Conservation (phyloP, 2,888 invertebrate species). For the Amphiduros pacificus region DNA sequence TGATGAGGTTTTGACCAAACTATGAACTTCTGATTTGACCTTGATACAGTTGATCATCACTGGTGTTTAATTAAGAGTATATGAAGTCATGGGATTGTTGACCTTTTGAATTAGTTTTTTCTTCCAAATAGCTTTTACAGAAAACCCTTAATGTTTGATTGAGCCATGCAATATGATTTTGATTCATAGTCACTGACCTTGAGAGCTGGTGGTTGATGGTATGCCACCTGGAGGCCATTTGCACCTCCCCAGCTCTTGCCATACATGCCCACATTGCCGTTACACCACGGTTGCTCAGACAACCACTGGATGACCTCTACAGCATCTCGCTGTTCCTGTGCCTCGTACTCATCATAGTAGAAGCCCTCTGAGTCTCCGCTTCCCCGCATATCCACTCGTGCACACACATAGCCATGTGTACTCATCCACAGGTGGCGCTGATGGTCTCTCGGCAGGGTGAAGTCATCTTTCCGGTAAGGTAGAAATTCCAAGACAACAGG, state of each 20-base stretch:
- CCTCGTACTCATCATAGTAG: constrained; percentile 29
- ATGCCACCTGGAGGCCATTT: constrained; percentile 34
- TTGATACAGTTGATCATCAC: no score
- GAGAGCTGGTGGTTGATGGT: constrained; percentile 20
- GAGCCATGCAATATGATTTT: no score
- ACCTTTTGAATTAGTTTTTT: no score
- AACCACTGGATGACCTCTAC: constrained; percentile 31
- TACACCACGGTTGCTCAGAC: constrained; percentile 25
- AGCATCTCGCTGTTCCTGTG: constrained; percentile 30
- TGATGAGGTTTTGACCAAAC: no score
- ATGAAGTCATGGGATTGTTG: no score
- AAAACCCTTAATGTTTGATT: no score
- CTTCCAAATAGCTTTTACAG: no score
- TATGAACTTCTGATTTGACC: no score
- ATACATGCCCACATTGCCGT: constrained; percentile 25
- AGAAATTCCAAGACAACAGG: constrained; percentile 31
- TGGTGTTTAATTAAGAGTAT: no score
- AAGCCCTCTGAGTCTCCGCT: constrained; percentile 30
- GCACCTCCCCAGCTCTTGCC: constrained; percentile 36
- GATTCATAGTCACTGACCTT: no score
- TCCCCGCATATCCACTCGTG: constrained; percentile 30
- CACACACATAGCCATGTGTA: constrained; percentile 26
- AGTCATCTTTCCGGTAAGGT: constrained; percentile 32
- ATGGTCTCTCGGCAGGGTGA: constrained; percentile 29
- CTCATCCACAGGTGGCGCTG: constrained; percentile 11